Percentiles rank a stretch among this genome's conserved stretches.
phyloP scores from a whole-genome alignment of 2,888 invertebrate genomes.

The Sphaerophoria rueppellii region DNA sequence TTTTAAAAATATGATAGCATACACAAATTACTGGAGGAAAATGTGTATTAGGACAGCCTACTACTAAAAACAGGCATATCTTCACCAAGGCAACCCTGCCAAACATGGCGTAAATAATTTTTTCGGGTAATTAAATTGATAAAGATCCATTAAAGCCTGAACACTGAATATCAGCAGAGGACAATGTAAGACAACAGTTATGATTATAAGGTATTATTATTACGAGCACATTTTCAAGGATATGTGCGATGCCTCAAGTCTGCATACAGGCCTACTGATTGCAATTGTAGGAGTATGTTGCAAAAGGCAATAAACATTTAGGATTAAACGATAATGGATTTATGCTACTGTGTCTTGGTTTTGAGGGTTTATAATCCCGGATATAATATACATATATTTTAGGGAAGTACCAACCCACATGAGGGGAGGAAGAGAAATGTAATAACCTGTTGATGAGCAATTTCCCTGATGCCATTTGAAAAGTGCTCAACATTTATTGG shows the following conservation, averaged over 20 bases:
- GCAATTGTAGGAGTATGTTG: background rate
- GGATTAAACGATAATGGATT: conserved; percentile 59
- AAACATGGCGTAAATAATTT: conserved; percentile 16
- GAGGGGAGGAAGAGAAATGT: conserved; percentile 2
- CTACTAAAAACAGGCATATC: background rate
- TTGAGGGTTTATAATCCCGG: conserved; percentile 10
- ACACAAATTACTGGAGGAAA: too few species aligned
- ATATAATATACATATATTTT: background rate
- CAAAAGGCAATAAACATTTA: conserved; percentile 23
- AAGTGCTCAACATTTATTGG: conserved; percentile 16
- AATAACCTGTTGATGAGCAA: conserved; percentile 60
- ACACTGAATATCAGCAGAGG: background rate
- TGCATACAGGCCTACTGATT: background rate
- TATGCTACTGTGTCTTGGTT: conserved; percentile 48
- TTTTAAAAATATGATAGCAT: background rate
- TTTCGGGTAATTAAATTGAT: conserved; percentile 38
- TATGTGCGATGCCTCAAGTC: conserved; percentile 16
- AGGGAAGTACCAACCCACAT: too few species aligned
- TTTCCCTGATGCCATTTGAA: conserved; percentile 42
- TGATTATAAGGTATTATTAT: conserved; percentile 25
- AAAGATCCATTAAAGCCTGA: conserved; percentile 28
- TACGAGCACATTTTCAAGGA: background rate
- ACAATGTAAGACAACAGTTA: conserved; percentile 16
- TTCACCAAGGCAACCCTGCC: conserved; percentile 2
- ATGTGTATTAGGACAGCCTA: too few species aligned